Conservation (phyloP, 2,797 vertebrate species). For the Brotula barbata region DNA sequence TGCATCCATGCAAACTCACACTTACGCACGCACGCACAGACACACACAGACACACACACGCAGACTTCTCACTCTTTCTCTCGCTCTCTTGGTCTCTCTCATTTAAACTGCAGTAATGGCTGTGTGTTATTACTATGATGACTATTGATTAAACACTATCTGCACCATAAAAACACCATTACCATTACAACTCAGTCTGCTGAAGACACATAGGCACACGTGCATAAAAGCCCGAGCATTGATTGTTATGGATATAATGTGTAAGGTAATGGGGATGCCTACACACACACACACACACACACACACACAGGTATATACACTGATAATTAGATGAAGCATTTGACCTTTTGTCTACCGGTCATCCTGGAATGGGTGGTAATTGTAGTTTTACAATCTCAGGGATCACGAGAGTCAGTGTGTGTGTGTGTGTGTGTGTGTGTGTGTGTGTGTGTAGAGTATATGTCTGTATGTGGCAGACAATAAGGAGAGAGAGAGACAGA, state of each 20-base stretch:
- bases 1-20: no score
- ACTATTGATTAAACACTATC: slow-evolving; percentile 67
- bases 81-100: slow-evolving; percentile 9
- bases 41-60: slow-evolving; percentile 5
- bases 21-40: neutral
- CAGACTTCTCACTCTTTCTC: slow-evolving; percentile 5
- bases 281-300: slow-evolving; percentile 20
- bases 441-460: neutral
- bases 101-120: slow-evolving; percentile 38
- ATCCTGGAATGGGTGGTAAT: slow-evolving; percentile 59
- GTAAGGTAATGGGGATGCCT: slow-evolving; percentile 19
- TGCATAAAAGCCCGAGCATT: slow-evolving; percentile 7
- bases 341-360: slow-evolving; percentile 56
- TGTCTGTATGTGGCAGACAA: slow-evolving; percentile 1
- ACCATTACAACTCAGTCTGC: slow-evolving; percentile 23
- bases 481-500: neutral
- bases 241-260: slow-evolving; percentile 19
- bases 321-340: slow-evolving; percentile 59
- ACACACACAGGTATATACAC: slow-evolving; percentile 27
- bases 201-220: slow-evolving; percentile 23
- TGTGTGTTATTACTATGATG: slow-evolving; percentile 41
- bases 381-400: slow-evolving; percentile 62
- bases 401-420: slow-evolving; percentile 22
- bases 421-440: slow-evolving; percentile 5
- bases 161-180: slow-evolving; percentile 59